These are phyloP conservation scores for Pseudopodoces humilis DNA, from an alignment of 2,113 vertebrate species.

Conservation along the genomic window DNA sequence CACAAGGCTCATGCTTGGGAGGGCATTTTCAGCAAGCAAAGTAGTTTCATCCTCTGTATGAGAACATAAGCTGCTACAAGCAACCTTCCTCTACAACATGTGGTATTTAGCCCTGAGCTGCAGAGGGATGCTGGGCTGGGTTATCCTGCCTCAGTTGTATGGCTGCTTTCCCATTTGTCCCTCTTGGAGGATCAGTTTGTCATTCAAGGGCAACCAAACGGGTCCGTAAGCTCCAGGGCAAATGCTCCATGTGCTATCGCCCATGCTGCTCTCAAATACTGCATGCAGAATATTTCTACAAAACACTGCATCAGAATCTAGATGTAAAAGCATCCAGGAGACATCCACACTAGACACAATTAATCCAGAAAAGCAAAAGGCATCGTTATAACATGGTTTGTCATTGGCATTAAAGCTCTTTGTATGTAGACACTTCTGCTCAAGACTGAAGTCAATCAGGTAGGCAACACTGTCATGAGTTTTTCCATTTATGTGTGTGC, in stretches of 20 bases:
- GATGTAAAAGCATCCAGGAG: neutral
- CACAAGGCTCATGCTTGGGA: neutral
- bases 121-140: neutral
- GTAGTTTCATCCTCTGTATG: neutral
- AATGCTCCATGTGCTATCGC: neutral
- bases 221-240: neutral
- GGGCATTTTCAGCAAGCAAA: neutral
- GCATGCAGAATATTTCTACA: neutral
- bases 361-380: neutral
- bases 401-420: neutral
- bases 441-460: neutral
- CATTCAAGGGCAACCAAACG: rapidly evolving
- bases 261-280: neutral
- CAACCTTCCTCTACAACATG: neutral
- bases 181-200: neutral
- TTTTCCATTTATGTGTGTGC: neutral
- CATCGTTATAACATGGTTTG: neutral
- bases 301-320: neutral
- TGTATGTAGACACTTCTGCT: neutral
- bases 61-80: neutral
- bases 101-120: neutral
- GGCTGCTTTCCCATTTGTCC: neutral
- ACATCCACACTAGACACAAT: neutral
- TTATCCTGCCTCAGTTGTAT: neutral
- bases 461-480: neutral